Base-by-base conservation (phyloP, 2,888 invertebrate genomes). In the Cetonia aurata region DNA sequence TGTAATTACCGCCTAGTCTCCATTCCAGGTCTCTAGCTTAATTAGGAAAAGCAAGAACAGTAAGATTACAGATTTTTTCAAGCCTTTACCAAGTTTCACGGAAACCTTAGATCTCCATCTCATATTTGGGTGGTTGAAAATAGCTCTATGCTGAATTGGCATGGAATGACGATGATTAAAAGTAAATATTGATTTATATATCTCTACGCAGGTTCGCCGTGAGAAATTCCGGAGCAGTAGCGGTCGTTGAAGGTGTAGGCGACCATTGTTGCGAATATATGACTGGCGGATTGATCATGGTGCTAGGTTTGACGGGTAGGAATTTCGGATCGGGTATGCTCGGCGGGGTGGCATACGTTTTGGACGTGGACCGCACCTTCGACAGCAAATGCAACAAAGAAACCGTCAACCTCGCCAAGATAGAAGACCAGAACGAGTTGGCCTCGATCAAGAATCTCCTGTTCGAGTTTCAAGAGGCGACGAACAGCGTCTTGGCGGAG, bases 301-400 rank as follows among this genome's bases (percentile, higher is more conserved):
- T 99, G 79, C 89, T 99, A n/a, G 83, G 98, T 0, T 88, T 95
- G 71, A 98, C 98, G 6, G 99, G 99, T 0, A 87, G 99, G 74
- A 99, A 99, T 87, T 99, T 99, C 86, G 99, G 98, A 6, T 99
- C 99, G 55, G 99, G 99, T 77, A 99, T 99, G 99, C 97, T 98
- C 70, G 96, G 96, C 50, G 87, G 87, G 55, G 93, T 99, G 75
- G 99, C 99, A 0, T 99, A 95, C 83, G 94, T 99, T n/a, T 93
- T 95, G 83, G 98, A 99, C 81, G 89, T 93, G 62, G 94, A 95
- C 82, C 93, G 93, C 2, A 92, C 93, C 6, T 96, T 95, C 85
- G 89, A 89, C 70, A 89, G 92, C 75, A 94, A 95, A 83, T 98
- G 98, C 80, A 99, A 99, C 85, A 89, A 89, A n/a, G 96, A 96